These are phyloP conservation scores for Corynorhinus townsendii DNA, from an alignment of 2,113 vertebrate genomes.

Conservation along the genomic window DNA sequence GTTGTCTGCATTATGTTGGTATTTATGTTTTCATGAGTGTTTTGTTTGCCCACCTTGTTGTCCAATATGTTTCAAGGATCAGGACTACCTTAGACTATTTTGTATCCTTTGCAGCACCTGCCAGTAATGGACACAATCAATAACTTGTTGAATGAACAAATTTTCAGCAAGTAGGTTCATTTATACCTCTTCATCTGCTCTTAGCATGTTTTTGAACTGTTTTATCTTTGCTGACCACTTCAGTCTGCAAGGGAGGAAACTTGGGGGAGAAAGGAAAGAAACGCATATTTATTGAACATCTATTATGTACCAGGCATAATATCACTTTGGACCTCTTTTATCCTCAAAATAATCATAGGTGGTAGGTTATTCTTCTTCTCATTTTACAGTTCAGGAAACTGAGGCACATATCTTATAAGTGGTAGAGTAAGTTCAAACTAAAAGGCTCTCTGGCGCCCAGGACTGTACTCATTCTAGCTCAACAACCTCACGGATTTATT, in stretches of 20 bases:
- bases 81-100: background rate
- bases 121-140: background rate
- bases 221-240: background rate
- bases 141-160: background rate
- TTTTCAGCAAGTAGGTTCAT: background rate
- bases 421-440: background rate
- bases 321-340: background rate
- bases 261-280: background rate
- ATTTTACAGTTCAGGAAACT: background rate
- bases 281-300: background rate
- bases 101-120: background rate
- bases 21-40: background rate
- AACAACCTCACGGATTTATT: background rate
- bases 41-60: background rate
- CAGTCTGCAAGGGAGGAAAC: background rate
- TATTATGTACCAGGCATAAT: fast-evolving
- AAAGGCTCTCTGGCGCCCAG: background rate
- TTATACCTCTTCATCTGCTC: background rate
- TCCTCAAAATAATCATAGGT: background rate
- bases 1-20: background rate
- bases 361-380: background rate
- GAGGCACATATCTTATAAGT: background rate
- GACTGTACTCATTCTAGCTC: background rate
- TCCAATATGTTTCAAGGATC: background rate
- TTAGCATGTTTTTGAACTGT: background rate